Evolutionary conservation across 1,140 invertebrate species (phyloP).

Genomic region (Dolichoris vasculosae): DNA sequence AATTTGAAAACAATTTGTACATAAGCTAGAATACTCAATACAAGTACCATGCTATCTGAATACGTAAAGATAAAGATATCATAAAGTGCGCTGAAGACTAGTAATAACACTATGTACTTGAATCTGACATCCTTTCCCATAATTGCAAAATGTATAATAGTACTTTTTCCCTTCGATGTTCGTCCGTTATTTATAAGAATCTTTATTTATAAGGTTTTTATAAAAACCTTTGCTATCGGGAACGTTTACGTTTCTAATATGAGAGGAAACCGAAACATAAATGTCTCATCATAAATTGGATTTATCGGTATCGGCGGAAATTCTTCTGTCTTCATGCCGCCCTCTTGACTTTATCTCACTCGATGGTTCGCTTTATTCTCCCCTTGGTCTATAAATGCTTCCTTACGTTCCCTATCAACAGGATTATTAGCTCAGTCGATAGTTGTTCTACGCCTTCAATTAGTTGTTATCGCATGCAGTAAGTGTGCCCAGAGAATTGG

Average conservation of each 20-base stretch:
- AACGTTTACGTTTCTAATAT: background rate
- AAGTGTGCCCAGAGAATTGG: background rate
- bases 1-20: slow-evolving; percentile 5
- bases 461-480: background rate
- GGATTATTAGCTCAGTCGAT: slow-evolving; percentile 2
- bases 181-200: background rate
- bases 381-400: background rate
- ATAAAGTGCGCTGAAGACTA: background rate
- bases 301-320: slow-evolving; percentile 35
- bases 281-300: slow-evolving; percentile 45
- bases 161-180: background rate
- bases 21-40: background rate
- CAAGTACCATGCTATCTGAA: background rate
- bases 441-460: background rate
- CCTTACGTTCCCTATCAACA: slow-evolving; percentile 12
- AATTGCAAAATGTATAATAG: background rate
- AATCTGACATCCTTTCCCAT: background rate
- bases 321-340: background rate
- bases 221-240: background rate
- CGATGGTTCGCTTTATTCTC: background rate
- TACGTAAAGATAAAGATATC: slow-evolving; percentile 21
- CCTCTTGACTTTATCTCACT: background rate
- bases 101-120: background rate
- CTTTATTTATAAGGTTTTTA: too few relatives aligned
- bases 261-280: slow-evolving; percentile 26